Base-by-base conservation (phyloP, 2,888 invertebrate species). In the Heliconius erato region DNA sequence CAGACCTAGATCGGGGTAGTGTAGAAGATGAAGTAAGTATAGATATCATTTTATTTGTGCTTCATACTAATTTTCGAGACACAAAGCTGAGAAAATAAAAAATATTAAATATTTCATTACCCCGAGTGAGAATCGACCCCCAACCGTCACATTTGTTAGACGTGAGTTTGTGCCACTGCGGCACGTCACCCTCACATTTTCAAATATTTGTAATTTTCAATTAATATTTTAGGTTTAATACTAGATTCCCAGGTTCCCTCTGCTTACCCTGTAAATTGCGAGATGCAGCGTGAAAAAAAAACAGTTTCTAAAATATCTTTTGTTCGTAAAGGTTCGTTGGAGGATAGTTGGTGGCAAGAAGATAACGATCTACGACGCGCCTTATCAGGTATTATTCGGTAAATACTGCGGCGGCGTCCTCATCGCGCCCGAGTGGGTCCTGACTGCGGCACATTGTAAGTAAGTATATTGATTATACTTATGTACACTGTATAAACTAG, bases 361-460 rank as follows among this genome's bases (percentile, higher is more conserved):
- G 76, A 89, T 93, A 19, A 85, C 91, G 0, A 94, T 95, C 59
- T 86, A 87, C 0, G 87, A 91, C 0, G 91, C 90, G 0, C 95
- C 95, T 0, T 95, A 92, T 86, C 92, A 94, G 59, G 93, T 95
- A 2, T 81, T 94, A 59, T 95, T 95, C 76, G 95, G 95, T 0
- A 83, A 90, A 26, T 94, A 92, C 86, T 95, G 95, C 49, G 95
- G 95, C 0, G 95, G 94, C 0, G 87, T 89, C 3, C 89, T 95
- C 11, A 91, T 95, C 0, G 90, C 95, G 0, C 95, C 95, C 0
- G 90, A 92, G 3, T 95, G 95, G 95, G 93, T 94, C 2, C 82
- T 95, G 77, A 95, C 95, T 0, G 95, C 95, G 0, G 95, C 95
- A 1, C 95, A 95, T 87, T 95, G 95, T 89, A 93, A 87, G 95